phyloP scores from a whole-genome alignment of 1,140 invertebrate species.

The Trachymyrmex cornetzi region DNA sequence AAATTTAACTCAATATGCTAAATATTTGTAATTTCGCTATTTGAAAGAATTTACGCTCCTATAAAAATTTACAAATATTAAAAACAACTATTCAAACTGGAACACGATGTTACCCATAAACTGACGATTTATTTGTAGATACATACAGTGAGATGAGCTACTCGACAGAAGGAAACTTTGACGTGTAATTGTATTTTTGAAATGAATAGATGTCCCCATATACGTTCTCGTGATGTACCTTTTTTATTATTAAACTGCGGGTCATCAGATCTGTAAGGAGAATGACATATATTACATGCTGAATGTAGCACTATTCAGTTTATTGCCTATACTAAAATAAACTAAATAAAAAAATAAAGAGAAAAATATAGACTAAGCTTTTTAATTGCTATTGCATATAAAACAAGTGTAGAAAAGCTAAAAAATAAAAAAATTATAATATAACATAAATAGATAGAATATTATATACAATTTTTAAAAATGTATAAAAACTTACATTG shows the following conservation, averaged over 20 bases:
- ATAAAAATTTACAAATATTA: constrained; percentile 60
- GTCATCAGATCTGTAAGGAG: constrained; percentile 82
- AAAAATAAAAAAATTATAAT: neutral
- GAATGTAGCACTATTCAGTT: no score
- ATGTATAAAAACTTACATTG: constrained; percentile 85
- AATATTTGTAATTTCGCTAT: constrained; percentile 33
- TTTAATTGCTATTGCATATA: neutral
- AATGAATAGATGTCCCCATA: constrained; percentile 69
- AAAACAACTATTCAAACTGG: constrained; percentile 55
- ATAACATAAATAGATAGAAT: neutral
- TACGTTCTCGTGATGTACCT: constrained; percentile 60
- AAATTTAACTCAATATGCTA: constrained; percentile 5
- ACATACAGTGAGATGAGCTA: constrained; percentile 76
- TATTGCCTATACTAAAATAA: neutral
- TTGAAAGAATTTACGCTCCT: neutral
- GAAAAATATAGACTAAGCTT: neutral
- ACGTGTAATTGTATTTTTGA: constrained; percentile 63
- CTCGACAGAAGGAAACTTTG: constrained; percentile 63
- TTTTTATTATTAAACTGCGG: constrained; percentile 70
- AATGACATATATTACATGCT: constrained; percentile 47
- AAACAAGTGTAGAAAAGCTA: neutral
- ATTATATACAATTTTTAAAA: neutral
- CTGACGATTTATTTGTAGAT: constrained; percentile 80
- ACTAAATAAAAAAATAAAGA: neutral
- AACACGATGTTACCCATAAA: constrained; percentile 72